These are phyloP conservation scores for Coluber constrictor DNA, from an alignment of 2,797 vertebrate species.

Conservation along the genomic window DNA sequence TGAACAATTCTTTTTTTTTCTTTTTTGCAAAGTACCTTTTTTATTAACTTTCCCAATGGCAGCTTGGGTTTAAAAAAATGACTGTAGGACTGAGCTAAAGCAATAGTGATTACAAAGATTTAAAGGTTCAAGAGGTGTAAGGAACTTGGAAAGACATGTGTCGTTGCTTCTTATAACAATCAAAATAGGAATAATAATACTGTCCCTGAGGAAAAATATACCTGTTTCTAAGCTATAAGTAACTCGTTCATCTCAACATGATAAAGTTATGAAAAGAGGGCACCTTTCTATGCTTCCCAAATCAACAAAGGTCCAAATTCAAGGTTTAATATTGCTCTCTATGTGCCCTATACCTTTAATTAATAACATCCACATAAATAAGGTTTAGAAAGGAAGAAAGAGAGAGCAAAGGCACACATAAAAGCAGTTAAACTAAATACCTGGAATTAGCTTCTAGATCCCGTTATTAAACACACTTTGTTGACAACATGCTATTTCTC, in stretches of 20 bases:
- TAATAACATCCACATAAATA: not conserved
- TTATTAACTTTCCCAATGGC: not conserved
- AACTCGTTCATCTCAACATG: not conserved
- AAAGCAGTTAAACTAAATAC: conserved; percentile 20
- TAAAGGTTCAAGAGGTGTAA: not conserved
- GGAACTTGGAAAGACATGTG: not conserved
- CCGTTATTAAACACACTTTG: conserved; percentile 34
- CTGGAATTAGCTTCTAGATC: conserved; percentile 37
- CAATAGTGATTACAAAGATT: not conserved
- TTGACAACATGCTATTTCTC: not conserved
- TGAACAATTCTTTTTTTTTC: not conserved
- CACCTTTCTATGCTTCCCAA: not conserved
- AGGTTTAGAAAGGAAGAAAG: not conserved
- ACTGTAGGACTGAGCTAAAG: not conserved
- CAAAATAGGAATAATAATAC: not conserved
- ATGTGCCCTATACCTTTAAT: not conserved
- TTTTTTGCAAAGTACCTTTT: not conserved
- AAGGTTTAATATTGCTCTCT: conserved; percentile 1
- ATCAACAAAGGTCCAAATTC: not conserved
- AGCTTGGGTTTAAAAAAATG: not conserved
- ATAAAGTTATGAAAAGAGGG: not conserved
- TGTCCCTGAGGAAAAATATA: not conserved
- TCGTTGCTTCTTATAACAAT: not conserved
- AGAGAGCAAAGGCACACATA: conserved; percentile 8
- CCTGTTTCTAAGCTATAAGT: not conserved